A percentile compares a stretch with the other conserved stretches of the same genome.
These are phyloP conservation scores for Drosophila rubida DNA, from an alignment of 2,888 invertebrate species.

Conservation along the genomic window DNA sequence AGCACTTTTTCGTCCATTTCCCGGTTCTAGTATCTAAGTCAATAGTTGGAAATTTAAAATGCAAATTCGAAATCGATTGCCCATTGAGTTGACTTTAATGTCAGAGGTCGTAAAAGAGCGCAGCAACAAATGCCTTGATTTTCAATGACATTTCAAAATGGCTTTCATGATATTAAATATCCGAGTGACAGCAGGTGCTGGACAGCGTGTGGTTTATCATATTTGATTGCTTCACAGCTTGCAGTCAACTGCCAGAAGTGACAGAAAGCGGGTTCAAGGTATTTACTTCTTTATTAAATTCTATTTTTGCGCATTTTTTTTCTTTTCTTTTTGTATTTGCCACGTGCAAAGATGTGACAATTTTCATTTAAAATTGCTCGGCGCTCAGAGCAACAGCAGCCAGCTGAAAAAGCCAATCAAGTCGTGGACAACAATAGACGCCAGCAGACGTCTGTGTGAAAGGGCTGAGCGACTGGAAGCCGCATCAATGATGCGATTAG, in stretches of 20 bases:
- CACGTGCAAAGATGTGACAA: constrained; percentile 25
- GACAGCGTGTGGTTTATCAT: constrained; percentile 36
- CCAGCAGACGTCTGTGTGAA: constrained; percentile 29
- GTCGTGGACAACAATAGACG: constrained; percentile 49
- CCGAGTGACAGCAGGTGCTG: constrained; percentile 40
- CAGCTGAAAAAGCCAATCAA: constrained; percentile 57
- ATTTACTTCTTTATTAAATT: constrained; percentile 8
- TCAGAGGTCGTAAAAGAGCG: constrained; percentile 7
- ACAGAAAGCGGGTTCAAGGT: constrained; percentile 16
- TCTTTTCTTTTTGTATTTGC: neutral
- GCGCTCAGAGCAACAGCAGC: constrained; percentile 8
- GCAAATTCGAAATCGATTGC: constrained; percentile 7
- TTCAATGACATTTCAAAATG: constrained; percentile 28
- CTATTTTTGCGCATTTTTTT: neutral
- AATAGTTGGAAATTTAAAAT: constrained; percentile 20
- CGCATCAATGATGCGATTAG: constrained; percentile 66
- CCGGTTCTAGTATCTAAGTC: neutral
- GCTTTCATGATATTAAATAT: constrained; percentile 32
- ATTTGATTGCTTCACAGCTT: constrained; percentile 45
- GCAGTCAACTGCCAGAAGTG: constrained; percentile 5
- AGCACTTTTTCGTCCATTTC: neutral
- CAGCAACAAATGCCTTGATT: constrained; percentile 23
- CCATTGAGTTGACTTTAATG: constrained; percentile 18
- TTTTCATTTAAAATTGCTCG: constrained; percentile 59
- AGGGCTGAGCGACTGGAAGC: constrained; percentile 44